Conservation (phyloP, 2,888 invertebrate genomes). For the Drosophila quinaria region DNA sequence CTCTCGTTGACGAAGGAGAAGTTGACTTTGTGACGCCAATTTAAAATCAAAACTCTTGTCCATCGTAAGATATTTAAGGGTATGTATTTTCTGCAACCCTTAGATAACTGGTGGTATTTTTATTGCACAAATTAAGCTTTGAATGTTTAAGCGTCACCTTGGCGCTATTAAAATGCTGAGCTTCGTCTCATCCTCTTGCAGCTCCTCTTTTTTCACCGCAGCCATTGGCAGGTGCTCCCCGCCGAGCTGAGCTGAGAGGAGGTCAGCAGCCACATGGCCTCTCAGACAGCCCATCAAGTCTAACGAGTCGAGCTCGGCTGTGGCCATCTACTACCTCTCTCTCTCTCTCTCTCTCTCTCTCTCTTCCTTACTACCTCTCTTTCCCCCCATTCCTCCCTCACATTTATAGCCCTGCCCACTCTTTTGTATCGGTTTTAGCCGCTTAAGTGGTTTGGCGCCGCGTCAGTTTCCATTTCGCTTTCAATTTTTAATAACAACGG, state of each 20-base stretch:
- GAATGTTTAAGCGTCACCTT: constrained; percentile 80
- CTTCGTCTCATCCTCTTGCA: constrained; percentile 1
- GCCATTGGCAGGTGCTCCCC: constrained; percentile 67
- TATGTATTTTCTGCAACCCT: constrained; percentile 19
- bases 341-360: background rate
- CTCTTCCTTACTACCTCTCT: background rate
- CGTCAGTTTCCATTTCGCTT: constrained; percentile 70
- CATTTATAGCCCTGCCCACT: background rate
- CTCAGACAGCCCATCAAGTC: constrained; percentile 69
- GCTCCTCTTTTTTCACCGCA: background rate
- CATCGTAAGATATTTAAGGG: too few relatives aligned
- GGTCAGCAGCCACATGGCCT: constrained; percentile 34
- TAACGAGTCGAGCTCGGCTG: constrained; percentile 50
- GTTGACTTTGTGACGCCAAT: too few relatives aligned
- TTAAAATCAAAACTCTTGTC: too few relatives aligned
- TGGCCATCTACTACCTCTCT: constrained; percentile 16
- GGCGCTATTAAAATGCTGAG: constrained; percentile 72
- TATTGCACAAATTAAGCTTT: constrained; percentile 81
- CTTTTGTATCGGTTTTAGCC: constrained; percentile 67
- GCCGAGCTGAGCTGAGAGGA: constrained; percentile 31
- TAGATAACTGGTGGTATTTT: constrained; percentile 63
- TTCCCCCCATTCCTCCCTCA: background rate
- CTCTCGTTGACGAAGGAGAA: too few relatives aligned
- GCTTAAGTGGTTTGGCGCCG: constrained; percentile 78
- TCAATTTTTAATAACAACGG: constrained; percentile 69